Percentiles rank a stretch among this genome's conserved stretches.
Conservation (phyloP, 37 sponge, comb jelly and placozoan species). For the Dysidea cf. avara region DNA sequence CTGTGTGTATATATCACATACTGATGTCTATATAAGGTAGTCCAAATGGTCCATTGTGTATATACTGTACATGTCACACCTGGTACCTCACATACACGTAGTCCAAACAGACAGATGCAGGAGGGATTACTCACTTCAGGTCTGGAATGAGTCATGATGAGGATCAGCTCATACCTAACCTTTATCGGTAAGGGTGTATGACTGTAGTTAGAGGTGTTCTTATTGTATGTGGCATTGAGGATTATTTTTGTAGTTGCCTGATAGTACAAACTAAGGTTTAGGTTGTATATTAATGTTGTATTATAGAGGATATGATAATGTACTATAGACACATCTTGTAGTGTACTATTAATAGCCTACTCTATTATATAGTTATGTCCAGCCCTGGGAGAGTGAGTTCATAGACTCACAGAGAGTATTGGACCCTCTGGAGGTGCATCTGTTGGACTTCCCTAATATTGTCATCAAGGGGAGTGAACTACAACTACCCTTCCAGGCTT, state of each 20-base stretch:
- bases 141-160: slow-evolving; percentile 99
- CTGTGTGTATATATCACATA: neutral
- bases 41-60: neutral
- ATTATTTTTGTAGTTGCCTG: neutral
- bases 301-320: neutral
- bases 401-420: slow-evolving; percentile 98
- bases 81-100: slow-evolving; percentile 43
- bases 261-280: neutral
- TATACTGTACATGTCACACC: neutral
- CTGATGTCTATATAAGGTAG: neutral
- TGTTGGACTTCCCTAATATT: slow-evolving; percentile 99
- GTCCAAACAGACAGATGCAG: slow-evolving; percentile 96
- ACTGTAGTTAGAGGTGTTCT: neutral
- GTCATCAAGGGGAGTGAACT: slow-evolving; percentile 99
- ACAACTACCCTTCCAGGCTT: slow-evolving; percentile 99
- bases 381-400: slow-evolving; percentile 99
- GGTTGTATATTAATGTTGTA: neutral
- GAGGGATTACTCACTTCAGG: slow-evolving; percentile 95
- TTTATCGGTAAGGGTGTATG: slow-evolving; percentile 76
- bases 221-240: neutral
- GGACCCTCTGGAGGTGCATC: slow-evolving; percentile 98
- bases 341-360: neutral
- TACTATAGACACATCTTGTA: neutral
- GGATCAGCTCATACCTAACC: slow-evolving; percentile 98
- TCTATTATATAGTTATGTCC: slow-evolving; percentile 88